These are phyloP conservation scores for Apoda limacodes DNA, from an alignment of 2,888 invertebrate species.

Conservation along the genomic window DNA sequence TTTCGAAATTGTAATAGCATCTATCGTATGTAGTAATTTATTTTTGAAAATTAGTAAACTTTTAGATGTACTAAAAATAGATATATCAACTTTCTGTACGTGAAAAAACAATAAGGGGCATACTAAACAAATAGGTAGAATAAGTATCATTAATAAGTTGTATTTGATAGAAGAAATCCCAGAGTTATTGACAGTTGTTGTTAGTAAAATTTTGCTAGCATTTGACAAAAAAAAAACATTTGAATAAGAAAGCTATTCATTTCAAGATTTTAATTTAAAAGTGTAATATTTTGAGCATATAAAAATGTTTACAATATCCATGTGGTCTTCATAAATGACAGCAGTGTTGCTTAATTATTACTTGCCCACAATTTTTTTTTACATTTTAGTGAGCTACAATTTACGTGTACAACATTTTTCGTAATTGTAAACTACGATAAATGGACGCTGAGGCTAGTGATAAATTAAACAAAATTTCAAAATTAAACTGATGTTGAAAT, in stretches of 20 bases:
- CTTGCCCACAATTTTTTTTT: conserved; percentile 46
- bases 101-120: conserved; percentile 49
- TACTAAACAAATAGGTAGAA: conserved; percentile 58
- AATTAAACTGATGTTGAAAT: conserved; percentile 51
- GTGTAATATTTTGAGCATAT: too few species aligned
- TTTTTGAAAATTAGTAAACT: conserved; percentile 62
- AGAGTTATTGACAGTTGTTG: too few species aligned
- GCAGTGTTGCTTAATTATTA: conserved; percentile 30
- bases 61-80: conserved; percentile 65
- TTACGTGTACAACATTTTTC: conserved; percentile 22
- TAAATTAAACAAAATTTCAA: conserved; percentile 54
- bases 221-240: too few species aligned
- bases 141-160: conserved; percentile 59
- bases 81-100: conserved; percentile 67
- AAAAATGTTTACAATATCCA: conserved; percentile 60
- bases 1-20: conserved; percentile 70
- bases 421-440: conserved; percentile 63
- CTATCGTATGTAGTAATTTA: conserved; percentile 66
- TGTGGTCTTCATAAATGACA: conserved; percentile 67
- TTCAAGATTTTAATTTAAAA: too few species aligned
- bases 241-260: too few species aligned
- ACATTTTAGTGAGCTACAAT: neutral
- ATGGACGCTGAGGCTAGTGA: conserved; percentile 63
- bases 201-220: too few species aligned
- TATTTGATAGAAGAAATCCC: conserved; percentile 43